Percentiles rank a stretch among this genome's conserved stretches.
phyloP scores from a whole-genome alignment of 2,113 vertebrate genomes.

The Scolopax mira region DNA sequence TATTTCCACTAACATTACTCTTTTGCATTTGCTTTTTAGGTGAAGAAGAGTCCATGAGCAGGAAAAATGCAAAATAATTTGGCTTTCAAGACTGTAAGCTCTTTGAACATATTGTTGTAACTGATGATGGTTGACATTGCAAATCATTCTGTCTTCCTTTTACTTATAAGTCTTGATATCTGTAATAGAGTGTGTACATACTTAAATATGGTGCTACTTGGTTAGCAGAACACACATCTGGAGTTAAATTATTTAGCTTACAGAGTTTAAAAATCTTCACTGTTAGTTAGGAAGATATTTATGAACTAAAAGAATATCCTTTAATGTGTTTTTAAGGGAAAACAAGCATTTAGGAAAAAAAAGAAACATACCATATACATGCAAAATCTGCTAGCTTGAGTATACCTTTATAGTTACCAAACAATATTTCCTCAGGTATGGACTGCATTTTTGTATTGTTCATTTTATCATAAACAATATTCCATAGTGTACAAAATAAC shows the following conservation, averaged over 20 bases:
- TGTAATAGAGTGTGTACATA: background rate
- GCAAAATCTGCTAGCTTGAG: background rate
- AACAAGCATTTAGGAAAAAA: background rate
- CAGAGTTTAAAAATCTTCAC: background rate
- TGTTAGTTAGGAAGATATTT: background rate
- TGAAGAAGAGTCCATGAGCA: background rate
- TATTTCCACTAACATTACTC: background rate
- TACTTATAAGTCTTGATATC: background rate
- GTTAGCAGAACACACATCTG: background rate
- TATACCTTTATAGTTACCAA: background rate
- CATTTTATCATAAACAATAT: background rate
- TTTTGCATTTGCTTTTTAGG: constrained; percentile 1
- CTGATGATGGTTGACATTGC: background rate
- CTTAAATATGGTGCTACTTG: background rate
- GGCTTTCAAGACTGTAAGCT: background rate
- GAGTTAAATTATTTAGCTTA: background rate
- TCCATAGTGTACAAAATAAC: background rate
- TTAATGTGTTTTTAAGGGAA: background rate
- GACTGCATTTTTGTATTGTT: background rate
- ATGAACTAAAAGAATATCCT: background rate
- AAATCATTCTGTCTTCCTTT: background rate
- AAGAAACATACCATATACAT: background rate
- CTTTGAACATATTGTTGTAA: background rate
- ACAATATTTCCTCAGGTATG: background rate
- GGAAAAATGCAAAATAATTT: constrained; percentile 16